Conservation (phyloP, 2,888 invertebrate species). For the Drosophila kambysellisi region DNA sequence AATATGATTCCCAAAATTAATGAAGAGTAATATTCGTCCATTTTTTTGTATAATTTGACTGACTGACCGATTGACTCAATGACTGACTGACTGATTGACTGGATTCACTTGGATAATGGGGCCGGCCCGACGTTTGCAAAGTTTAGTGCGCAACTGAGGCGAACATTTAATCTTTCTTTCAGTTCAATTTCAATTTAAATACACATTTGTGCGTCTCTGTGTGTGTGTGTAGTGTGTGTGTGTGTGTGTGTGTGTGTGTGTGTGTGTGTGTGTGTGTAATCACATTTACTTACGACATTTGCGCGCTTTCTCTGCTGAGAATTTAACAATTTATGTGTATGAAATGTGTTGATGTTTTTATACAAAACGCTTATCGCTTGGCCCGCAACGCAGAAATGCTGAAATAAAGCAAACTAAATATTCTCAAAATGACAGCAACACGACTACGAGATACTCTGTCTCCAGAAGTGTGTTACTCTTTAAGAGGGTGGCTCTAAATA, state of each 20-base stretch:
- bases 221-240: conserved; percentile 12
- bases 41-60: conserved; percentile 12
- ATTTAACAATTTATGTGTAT: conserved; percentile 49
- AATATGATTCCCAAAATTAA: conserved; percentile 12
- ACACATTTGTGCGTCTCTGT: conserved; percentile 24
- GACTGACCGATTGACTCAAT: not conserved
- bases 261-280: conserved; percentile 38
- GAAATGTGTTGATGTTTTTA: conserved; percentile 57
- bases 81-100: not conserved
- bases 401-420: conserved; percentile 23
- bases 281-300: conserved; percentile 62
- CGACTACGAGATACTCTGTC: conserved; percentile 32
- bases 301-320: conserved; percentile 64
- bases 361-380: conserved; percentile 49
- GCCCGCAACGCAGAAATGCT: conserved; percentile 45
- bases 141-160: conserved; percentile 68
- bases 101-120: conserved; percentile 10
- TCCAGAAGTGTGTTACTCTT: conserved; percentile 15
- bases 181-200: conserved; percentile 32
- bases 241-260: conserved; percentile 22
- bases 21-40: conserved; percentile 21
- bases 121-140: conserved; percentile 65
- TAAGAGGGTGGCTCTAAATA: not conserved
- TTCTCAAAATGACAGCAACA: not conserved
- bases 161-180: conserved; percentile 56